A percentile compares a stretch with the other conserved stretches of the same genome.
phyloP scores from a whole-genome alignment of 2,888 invertebrate genomes.

The Oasisia sp. region DNA sequence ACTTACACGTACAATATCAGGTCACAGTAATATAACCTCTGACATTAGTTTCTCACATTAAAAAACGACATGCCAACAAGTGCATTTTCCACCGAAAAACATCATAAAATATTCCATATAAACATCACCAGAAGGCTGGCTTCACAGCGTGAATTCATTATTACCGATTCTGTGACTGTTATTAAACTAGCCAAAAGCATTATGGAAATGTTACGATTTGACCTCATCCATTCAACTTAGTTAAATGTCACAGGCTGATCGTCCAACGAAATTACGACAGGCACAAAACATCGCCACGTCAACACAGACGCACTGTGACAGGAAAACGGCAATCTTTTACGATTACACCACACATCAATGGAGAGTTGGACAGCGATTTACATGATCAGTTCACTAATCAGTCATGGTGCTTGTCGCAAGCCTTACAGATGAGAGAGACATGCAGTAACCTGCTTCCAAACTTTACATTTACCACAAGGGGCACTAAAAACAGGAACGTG shows the following conservation, averaged over 20 bases:
- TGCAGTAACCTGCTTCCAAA: background rate
- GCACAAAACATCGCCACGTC: background rate
- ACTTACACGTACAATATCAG: background rate
- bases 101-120: background rate
- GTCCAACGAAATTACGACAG: background rate
- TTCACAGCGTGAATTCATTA: background rate
- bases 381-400: background rate
- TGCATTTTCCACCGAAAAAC: background rate
- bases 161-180: background rate
- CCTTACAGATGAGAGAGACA: background rate
- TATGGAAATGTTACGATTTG: background rate
- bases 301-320: background rate
- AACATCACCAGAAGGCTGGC: background rate
- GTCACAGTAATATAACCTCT: background rate
- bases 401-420: background rate
- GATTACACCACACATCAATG: background rate
- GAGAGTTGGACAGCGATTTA: background rate
- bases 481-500: background rate
- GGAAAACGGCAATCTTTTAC: background rate
- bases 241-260: background rate
- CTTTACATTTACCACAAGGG: background rate
- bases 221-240: slow-evolving; percentile 9
- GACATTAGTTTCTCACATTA: background rate
- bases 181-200: background rate
- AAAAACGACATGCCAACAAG: background rate